Percentiles rank a stretch among this genome's conserved stretches.
Conservation (phyloP, 30 jellyfish, hydroid and myxozoan species). For the Hydra vulgaris region DNA sequence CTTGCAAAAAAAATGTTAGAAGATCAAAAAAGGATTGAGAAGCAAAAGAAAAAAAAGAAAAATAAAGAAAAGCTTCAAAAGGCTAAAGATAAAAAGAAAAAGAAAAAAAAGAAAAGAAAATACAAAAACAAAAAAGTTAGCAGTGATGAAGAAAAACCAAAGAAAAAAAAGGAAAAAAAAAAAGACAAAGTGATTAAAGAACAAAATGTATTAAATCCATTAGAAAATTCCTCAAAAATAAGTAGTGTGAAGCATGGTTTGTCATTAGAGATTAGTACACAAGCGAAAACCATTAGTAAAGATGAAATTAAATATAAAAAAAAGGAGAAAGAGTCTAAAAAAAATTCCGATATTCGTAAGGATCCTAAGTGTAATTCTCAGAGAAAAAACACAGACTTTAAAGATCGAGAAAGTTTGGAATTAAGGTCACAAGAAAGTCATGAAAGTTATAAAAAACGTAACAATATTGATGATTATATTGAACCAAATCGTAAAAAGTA, state of each 20-base stretch:
- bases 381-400: conserved; percentile 8
- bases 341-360: background rate
- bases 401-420: conserved; percentile 6
- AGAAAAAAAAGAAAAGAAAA: conserved; percentile 20
- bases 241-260: conserved; percentile 13
- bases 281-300: background rate
- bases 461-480: background rate
- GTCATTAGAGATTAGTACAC: background rate
- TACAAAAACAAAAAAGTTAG: conserved; percentile 1
- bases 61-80: conserved; percentile 22
- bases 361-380: conserved; percentile 4
- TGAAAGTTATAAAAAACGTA: too few species aligned
- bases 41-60: conserved; percentile 36
- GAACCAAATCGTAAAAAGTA: background rate
- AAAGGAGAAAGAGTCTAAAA: background rate
- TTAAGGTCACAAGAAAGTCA: too few species aligned
- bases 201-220: background rate
- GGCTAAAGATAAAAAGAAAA: conserved; percentile 4
- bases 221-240: conserved; percentile 2
- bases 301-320: background rate
- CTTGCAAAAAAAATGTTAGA: background rate
- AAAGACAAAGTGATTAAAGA: conserved; percentile 20
- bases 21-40: conserved; percentile 3
- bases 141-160: conserved; percentile 8
- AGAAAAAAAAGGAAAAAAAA: conserved; percentile 18